Evolutionary conservation across 2,113 vertebrate species (phyloP).

Genomic region (Tetrax tetrax): DNA sequence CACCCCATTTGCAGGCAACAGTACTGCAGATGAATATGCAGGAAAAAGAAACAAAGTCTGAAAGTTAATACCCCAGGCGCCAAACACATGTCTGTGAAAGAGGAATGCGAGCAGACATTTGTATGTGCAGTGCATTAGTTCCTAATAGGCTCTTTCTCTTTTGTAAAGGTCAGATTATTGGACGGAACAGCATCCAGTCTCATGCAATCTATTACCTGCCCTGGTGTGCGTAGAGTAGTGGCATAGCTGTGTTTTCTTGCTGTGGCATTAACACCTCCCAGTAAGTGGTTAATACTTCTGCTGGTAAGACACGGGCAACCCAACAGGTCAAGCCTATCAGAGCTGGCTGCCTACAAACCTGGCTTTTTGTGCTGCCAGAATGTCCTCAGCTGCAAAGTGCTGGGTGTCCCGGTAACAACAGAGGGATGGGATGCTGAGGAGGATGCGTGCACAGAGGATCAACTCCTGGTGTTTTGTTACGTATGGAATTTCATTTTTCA

Average conservation of each 20-base stretch:
- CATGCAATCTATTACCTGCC: background rate
- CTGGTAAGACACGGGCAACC: background rate
- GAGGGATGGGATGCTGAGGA: background rate
- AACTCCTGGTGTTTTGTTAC: background rate
- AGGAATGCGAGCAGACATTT: conserved; percentile 66
- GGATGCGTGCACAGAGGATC: background rate
- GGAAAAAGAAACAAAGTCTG: conserved; percentile 78
- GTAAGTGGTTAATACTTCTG: background rate
- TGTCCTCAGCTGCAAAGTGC: background rate
- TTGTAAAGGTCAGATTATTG: conserved; percentile 25
- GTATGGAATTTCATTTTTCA: background rate
- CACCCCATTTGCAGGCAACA: conserved; percentile 47
- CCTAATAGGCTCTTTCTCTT: conserved; percentile 41
- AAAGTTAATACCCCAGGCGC: conserved; percentile 75
- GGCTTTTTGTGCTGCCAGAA: background rate
- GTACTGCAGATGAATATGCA: conserved; percentile 39
- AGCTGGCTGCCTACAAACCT: background rate
- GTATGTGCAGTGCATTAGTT: conserved; percentile 50
- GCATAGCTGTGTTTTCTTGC: background rate
- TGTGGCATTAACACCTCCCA: background rate
- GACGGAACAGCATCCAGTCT: background rate
- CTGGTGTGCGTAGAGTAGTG: background rate
- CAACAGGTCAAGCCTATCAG: background rate
- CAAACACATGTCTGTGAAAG: conserved; percentile 65
- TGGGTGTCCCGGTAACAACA: accelerated